Evolutionary conservation across 92 coral and sea anemone genomes (phyloP), one percentile per base, ranked within the genome.

Genomic region (Siderastrea radians): DNA sequence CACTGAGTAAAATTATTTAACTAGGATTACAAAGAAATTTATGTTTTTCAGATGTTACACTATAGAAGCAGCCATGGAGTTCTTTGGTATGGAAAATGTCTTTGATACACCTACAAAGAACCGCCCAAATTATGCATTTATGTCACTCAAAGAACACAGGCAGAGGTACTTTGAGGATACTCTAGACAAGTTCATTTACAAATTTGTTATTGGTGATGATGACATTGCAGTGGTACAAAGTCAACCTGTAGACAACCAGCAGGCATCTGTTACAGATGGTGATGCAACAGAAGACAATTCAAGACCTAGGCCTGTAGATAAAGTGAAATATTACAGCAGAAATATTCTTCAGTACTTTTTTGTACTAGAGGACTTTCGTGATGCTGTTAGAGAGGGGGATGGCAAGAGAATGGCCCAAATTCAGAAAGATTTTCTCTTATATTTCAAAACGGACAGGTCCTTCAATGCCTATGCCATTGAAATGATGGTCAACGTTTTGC

Each of bases 401-500:
- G 80, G 90, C 2, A 7, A 87, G 10, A 58, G 90, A 46, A 87
- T 79, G 90, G 90, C 71, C n/a, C 55, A n/a, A 74, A 49, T 63
- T 43, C 86, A 87, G n/a, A 79, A 72, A 60, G 81, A 87, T 14
- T 87, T 86, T 0, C 58, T 87, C 49, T 81, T 87, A 7, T 87
- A 79, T 44, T 87, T 87, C 59, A 72, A 60, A 72, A 80, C 67
- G 16, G 74, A 58, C 19, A 13, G 38, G 64, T 58, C 72, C 26
- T 86, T 48, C 74, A 74, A 76, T 79, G 86, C 88, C 3, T 91
- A 88, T 88, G 91, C 91, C 43, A 66, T 90, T 38, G 92, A 92
- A 84, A 94, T 91, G 94, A 91, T 94, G 84, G 88, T 93, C 53
- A 77, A 92, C 66, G 77, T 93, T 46, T 87, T 88, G 16, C 92